These are phyloP conservation scores for Clitarchus hookeri DNA, from an alignment of 2,888 invertebrate genomes.

Conservation along the genomic window DNA sequence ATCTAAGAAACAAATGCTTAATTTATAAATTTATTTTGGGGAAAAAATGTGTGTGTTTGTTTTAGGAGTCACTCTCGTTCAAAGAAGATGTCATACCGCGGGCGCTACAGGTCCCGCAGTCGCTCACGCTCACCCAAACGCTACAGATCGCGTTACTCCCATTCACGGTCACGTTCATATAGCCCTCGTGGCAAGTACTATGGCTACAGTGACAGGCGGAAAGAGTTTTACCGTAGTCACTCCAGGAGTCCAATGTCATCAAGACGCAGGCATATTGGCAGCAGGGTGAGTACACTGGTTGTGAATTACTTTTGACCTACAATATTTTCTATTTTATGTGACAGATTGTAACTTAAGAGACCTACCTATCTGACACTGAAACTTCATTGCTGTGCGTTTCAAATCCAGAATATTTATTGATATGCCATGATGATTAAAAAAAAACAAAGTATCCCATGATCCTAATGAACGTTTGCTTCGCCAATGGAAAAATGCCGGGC, in stretches of 20 bases:
- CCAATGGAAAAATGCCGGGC: too few relatives aligned
- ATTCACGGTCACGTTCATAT: conserved; percentile 56
- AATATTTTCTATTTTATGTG: too few relatives aligned
- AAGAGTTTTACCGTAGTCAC: conserved; percentile 66
- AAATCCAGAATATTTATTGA: too few relatives aligned
- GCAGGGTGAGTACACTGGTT: conserved; percentile 62
- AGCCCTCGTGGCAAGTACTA: conserved; percentile 58
- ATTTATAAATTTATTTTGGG: too few relatives aligned
- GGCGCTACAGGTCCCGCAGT: conserved; percentile 59
- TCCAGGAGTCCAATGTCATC: conserved; percentile 84
- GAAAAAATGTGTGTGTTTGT: conserved; percentile 27
- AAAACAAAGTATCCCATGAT: too few relatives aligned
- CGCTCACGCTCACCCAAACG: conserved; percentile 59
- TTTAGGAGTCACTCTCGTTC: conserved; percentile 52
- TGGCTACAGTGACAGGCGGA: conserved; percentile 48
- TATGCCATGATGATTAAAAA: too few relatives aligned
- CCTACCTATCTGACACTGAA: too few relatives aligned
- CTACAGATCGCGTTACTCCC: conserved; percentile 50
- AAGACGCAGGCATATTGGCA: conserved; percentile 76
- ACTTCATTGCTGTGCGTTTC: too few relatives aligned
- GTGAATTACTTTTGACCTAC: not conserved
- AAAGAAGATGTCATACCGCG: conserved; percentile 53
- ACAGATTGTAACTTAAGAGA: too few relatives aligned
- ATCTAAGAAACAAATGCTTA: too few relatives aligned
- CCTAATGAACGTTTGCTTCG: too few relatives aligned